A percentile compares a stretch with the other conserved stretches of the same genome.
These are phyloP conservation scores for Lycocerus yunnanus DNA, from an alignment of 2,888 invertebrate genomes.

Conservation along the genomic window DNA sequence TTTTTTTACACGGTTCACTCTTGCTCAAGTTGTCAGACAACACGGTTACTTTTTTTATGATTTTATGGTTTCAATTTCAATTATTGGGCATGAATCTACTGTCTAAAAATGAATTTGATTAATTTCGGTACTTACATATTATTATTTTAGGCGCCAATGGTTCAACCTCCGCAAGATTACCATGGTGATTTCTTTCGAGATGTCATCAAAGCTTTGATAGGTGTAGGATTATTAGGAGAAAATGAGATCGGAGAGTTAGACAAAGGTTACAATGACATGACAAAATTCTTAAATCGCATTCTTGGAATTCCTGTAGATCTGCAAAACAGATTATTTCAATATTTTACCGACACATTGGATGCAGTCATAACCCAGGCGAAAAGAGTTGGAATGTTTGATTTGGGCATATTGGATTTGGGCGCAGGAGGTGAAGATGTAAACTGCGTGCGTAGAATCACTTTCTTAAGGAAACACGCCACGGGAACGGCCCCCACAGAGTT, in stretches of 20 bases:
- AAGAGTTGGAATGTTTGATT: constrained; percentile 92
- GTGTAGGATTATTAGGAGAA: constrained; percentile 91
- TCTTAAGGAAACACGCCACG: constrained; percentile 86
- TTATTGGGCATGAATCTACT: too few relatives aligned
- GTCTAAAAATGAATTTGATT: too few relatives aligned
- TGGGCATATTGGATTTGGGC: constrained; percentile 82
- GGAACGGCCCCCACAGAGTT: constrained; percentile 93
- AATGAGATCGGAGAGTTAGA: constrained; percentile 83
- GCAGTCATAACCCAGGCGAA: constrained; percentile 93
- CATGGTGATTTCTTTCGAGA: constrained; percentile 94
- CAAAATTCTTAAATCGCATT: constrained; percentile 97
- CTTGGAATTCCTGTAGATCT: constrained; percentile 96
- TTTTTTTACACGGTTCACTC: too few relatives aligned
- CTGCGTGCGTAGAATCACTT: constrained; percentile 79
- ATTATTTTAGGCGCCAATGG: constrained; percentile 68
- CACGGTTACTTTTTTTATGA: too few relatives aligned
- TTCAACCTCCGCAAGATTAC: constrained; percentile 85
- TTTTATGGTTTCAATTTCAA: too few relatives aligned
- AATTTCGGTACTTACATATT: too few relatives aligned
- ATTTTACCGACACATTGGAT: constrained; percentile 93
- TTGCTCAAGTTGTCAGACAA: too few relatives aligned
- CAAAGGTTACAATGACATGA: constrained; percentile 96
- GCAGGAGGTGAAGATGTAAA: constrained; percentile 92
- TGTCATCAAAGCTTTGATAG: constrained; percentile 90
- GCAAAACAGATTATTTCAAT: constrained; percentile 94